Evolutionary conservation across 2,797 vertebrate genomes (phyloP), one percentile per base, ranked within the genome.

Genomic region (Cirrhinus molitorella): DNA sequence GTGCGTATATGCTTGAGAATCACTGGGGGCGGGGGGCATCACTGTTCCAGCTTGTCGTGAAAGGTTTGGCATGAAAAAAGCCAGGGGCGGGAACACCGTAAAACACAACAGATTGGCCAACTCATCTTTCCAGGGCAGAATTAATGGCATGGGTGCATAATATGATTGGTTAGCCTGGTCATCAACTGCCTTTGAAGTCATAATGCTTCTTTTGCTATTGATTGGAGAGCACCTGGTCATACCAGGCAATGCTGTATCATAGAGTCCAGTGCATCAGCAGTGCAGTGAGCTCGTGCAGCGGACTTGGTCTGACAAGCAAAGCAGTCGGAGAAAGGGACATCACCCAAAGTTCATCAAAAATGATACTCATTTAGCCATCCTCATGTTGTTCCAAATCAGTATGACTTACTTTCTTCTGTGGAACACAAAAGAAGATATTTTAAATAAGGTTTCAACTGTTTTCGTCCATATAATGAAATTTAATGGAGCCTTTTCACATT

Each of bases 211-310:
- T 85, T 68, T 82, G 75, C 73, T 40, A 79, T 78, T 45, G 55
- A 53, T 45, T 67, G 61, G n/a, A 72, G 65, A 55, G 61, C 17
- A 3, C 14, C 11, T 67, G 43, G 67, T 65, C 74, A 68, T 28
- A 78, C 66, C 73, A 66, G 75, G 80, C 80, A 79, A 55, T 81
- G 84, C 65, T 81, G 28, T 76, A 74, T 65, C 31, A 85, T 43
- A 59, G 45, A 83, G 34, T 59, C 53, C 81, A 83, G 63, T 70
- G 67, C 67, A 72, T 57, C 81, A 85, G 81, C 83, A 88, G 67
- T 85, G 88, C 82, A 71, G 76, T 88, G 80, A 76, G 78, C 86
- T 77, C 88, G 85, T 88, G 90, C 88, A 88, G 79, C 66, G 34
- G 43, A 63, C 63, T 51, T 68, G n/a, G 78, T 78, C 85, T 77